Base-by-base conservation (phyloP, 92 coral and sea anemone species). In the Parazoanthus swiftii region DNA sequence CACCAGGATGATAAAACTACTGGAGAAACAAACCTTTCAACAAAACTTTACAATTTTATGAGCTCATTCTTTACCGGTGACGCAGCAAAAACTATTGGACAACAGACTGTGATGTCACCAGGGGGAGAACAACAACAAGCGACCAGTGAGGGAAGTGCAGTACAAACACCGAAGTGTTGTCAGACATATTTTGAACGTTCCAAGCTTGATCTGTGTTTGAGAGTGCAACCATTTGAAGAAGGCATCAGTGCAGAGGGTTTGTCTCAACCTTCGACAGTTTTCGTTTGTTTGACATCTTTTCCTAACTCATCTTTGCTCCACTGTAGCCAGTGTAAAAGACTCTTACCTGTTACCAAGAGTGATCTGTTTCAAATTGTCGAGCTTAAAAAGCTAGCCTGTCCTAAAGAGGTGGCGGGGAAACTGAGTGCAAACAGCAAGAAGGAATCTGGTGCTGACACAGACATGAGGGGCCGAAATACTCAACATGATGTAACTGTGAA, bases 211-310 rank as follows among this genome's bases (percentile, higher is more conserved):
- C 50, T 91, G 86, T 91, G 85, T 51, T 73, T 93, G 21, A 74
- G 93, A 82, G 93, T 91, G 5, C 95, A 93, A 43, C 90, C 86
- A 70, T 42, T 70, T 51, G 23, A 16, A 51, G 70, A 73, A 20
- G 76, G 29, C 35, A 11, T 20, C 25, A 46, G 65, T 42, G 8
- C 37, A 59, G 74, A 82, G 26, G 35, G 65, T 58, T 15, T 76
- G 0, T 59, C 44, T 33, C 95, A 97, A 81, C 94, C 94, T 25
- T 93, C 94, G 33, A 81, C 94, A 72, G 93, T 95, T 33, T 94
- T 95, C 90, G 94, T 95, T 43, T 89, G 93, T 77, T 86, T 89
- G 76, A 67, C 90, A 0, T 91, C 96, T 7, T 65, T 97, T 63
- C 87, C 94, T 1, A 73, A 77, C 21, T 44, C 36, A 13, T 38